phyloP scores from a whole-genome alignment of 2,797 vertebrate genomes.

The Intellagama lesueurii region DNA sequence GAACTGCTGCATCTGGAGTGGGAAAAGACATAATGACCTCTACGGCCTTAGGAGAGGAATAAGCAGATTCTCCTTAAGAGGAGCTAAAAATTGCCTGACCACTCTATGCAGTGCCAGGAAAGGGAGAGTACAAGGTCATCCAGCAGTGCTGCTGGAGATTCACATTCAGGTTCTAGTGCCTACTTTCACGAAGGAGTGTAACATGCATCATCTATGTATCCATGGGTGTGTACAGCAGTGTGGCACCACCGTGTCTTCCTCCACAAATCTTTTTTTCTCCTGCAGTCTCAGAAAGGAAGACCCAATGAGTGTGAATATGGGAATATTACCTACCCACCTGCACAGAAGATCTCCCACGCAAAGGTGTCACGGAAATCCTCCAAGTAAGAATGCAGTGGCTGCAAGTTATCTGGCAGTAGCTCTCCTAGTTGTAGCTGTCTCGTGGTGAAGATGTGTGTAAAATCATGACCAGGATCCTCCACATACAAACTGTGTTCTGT shows the following conservation, averaged over 20 bases:
- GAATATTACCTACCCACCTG: constrained; percentile 84
- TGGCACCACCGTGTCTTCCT: not conserved
- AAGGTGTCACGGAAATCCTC: constrained; percentile 85
- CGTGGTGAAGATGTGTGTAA: not conserved
- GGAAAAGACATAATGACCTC: too few relatives aligned
- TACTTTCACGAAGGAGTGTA: not conserved
- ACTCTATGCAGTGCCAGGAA: not conserved
- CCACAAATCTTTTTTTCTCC: constrained; percentile 34
- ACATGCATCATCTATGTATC: too few relatives aligned
- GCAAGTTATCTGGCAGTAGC: not conserved
- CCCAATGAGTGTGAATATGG: constrained; percentile 88
- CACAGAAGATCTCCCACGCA: constrained; percentile 78
- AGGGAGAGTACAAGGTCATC: not conserved
- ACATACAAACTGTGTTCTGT: not conserved
- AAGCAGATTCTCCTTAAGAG: too few relatives aligned
- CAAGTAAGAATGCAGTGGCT: constrained; percentile 81
- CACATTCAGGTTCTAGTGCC: not conserved
- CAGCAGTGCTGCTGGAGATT: not conserved
- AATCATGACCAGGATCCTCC: not conserved
- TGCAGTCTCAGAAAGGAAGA: constrained; percentile 75
- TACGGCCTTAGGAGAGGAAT: too few relatives aligned
- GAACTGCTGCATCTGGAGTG: too few relatives aligned
- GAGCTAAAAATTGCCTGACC: too few relatives aligned
- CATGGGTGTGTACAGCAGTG: not conserved
- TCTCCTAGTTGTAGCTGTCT: not conserved